Conservation (phyloP, 2,888 invertebrate genomes). For the Rhamphomyia laevipes region DNA sequence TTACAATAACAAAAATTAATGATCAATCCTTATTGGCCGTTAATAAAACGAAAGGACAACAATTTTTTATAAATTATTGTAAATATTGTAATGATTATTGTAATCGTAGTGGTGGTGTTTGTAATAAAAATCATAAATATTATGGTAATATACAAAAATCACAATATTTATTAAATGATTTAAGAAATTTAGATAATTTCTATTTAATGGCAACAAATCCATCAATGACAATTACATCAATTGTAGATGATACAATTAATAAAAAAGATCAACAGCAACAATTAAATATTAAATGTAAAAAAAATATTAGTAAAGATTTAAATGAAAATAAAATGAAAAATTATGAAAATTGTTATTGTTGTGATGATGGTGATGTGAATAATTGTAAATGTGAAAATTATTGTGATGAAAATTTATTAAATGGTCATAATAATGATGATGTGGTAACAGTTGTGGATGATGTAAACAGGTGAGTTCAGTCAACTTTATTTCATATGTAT, state of each 20-base stretch:
- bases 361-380: neutral
- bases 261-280: neutral
- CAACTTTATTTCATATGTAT: too few species aligned
- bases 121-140: too few species aligned
- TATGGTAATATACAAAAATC: too few species aligned
- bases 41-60: neutral
- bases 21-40: neutral
- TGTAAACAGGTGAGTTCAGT: too few species aligned
- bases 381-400: too few species aligned
- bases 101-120: neutral
- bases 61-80: conserved; percentile 7
- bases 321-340: neutral
- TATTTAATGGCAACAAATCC: neutral
- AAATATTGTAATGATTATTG: conserved; percentile 10
- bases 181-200: too few species aligned
- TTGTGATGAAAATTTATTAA: too few species aligned
- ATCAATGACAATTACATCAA: neutral
- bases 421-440: too few species aligned
- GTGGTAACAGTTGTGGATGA: too few species aligned
- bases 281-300: neutral
- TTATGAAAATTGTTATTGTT: neutral
- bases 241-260: too few species aligned
- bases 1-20: neutral
- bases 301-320: neutral
- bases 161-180: too few species aligned